Evolutionary conservation across 2,797 vertebrate genomes (phyloP).

Genomic region (Anguilla anguilla): DNA sequence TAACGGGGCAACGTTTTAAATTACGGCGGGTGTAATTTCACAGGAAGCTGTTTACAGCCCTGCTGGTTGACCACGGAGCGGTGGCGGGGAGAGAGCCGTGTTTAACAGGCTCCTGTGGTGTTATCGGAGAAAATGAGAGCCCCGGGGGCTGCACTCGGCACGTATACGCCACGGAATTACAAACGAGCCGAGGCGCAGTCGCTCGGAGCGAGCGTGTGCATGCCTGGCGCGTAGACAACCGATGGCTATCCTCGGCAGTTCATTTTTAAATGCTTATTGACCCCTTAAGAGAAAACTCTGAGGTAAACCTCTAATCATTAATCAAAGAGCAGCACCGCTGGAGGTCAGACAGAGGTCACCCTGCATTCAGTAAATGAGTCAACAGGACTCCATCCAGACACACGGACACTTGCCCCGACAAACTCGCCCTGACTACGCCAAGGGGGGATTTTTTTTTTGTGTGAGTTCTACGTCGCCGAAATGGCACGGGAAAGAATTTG

Average conservation of each 20-base stretch:
- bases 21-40: background rate
- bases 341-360: background rate
- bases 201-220: background rate
- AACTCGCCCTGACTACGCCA: background rate
- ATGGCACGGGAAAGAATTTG: background rate
- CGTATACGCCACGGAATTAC: background rate
- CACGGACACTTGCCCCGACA: background rate
- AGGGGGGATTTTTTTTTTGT: background rate
- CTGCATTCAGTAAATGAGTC: background rate
- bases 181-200: background rate
- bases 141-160: background rate
- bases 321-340: background rate
- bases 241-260: background rate
- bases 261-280: background rate
- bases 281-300: background rate
- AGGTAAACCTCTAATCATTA: background rate
- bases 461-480: background rate
- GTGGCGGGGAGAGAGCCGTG: background rate
- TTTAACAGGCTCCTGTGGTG: background rate
- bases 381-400: background rate
- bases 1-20: background rate
- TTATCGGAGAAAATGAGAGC: background rate
- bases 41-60: background rate
- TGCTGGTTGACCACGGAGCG: background rate
- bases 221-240: background rate